These are phyloP conservation scores for Rhabdornis inornatus DNA, from an alignment of 2,113 vertebrate genomes.

Conservation along the genomic window DNA sequence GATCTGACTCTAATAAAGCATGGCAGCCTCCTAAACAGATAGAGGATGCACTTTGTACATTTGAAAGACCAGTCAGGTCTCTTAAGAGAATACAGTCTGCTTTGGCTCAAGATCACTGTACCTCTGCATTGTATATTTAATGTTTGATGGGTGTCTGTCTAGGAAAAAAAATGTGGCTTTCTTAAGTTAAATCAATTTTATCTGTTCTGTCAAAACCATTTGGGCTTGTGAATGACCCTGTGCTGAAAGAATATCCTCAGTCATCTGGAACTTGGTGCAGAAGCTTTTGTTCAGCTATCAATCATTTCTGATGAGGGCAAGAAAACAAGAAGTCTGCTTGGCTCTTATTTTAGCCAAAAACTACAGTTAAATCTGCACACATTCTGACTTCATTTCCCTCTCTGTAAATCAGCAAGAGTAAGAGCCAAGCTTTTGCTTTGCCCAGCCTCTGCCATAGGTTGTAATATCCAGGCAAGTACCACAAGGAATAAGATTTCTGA, in stretches of 20 bases:
- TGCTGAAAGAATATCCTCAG: not conserved
- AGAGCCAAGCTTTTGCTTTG: not conserved
- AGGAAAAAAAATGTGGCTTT: not conserved
- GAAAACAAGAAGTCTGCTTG: not conserved
- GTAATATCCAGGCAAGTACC: not conserved
- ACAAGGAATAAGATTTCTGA: not conserved
- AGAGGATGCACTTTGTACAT: not conserved
- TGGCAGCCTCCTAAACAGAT: not conserved
- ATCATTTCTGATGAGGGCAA: not conserved
- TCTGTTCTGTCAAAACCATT: not conserved
- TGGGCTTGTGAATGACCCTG: not conserved
- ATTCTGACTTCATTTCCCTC: not conserved
- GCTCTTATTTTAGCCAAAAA: not conserved
- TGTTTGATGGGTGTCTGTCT: not conserved
- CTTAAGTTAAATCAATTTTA: not conserved
- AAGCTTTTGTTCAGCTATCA: not conserved
- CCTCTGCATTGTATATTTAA: not conserved
- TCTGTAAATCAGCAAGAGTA: not conserved
- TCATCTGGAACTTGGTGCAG: not conserved
- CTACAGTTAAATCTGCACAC: not conserved
- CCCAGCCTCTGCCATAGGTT: not conserved
- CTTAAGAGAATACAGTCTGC: not conserved
- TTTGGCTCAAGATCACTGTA: not conserved
- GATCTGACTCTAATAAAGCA: slow-evolving; percentile 6
- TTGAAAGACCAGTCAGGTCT: not conserved